A percentile compares a stretch with the other conserved stretches of the same genome.
phyloP scores from a whole-genome alignment of 2,113 vertebrate genomes.

The Cynocephalus volans region DNA sequence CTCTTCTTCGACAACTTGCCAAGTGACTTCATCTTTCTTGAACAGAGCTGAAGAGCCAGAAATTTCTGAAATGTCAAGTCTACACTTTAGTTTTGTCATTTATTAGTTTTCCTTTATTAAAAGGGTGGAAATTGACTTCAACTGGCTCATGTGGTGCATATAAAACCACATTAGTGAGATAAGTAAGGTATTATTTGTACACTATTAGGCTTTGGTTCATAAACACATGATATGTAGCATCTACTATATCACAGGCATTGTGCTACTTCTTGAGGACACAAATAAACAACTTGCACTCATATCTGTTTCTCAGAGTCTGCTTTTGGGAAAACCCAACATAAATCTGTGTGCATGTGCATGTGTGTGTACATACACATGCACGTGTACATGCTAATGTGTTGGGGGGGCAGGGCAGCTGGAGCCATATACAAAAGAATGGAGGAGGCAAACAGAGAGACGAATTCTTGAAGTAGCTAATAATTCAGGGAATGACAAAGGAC shows the following conservation, averaged over 20 bases:
- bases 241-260: neutral
- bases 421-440: neutral
- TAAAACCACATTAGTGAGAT: neutral
- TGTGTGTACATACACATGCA: no score
- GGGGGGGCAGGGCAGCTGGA: accelerated
- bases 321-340: neutral
- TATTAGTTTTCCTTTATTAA: neutral
- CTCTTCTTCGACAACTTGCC: neutral
- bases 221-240: neutral
- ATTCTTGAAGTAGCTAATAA: neutral
- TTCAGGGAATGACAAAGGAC: neutral
- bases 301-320: neutral
- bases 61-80: neutral
- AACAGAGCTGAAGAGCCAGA: neutral
- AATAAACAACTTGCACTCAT: neutral
- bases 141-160: neutral
- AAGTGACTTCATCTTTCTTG: neutral
- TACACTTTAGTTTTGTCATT: neutral
- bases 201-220: neutral
- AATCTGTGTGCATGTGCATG: neutral
- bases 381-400: neutral
- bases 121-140: neutral
- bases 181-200: neutral
- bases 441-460: neutral
- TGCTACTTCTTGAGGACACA: neutral